Base-by-base conservation (phyloP, 2,113 vertebrate species). In the Parotia lawesii region DNA sequence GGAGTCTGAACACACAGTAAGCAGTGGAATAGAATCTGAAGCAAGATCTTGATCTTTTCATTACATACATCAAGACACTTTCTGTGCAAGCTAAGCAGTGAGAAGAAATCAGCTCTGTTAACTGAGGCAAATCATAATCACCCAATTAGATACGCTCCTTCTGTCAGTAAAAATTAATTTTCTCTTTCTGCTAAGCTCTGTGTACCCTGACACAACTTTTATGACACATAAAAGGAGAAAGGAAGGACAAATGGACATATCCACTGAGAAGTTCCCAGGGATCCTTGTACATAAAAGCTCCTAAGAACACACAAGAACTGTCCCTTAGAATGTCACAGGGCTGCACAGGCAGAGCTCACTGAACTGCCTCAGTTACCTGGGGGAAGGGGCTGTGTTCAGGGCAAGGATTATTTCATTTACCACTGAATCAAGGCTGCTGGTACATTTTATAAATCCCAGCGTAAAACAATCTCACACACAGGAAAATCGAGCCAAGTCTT, bases 61-160 rank as follows among this genome's bases (percentile, higher is more conserved):
- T 57, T 62, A 31, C 14, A 90, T 45, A 57, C 42, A 72, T 61
- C 47, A 66, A 76, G 56, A 70, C 16, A 62, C 11, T 62, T 85
- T 47, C 77, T 4, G 1, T 42, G 47, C 38, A 72, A 85, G 66
- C 12, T 67, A 19, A 89, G 56, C 12, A 58, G 48, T 1, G 37
- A 83, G 7, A 66, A 81, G 57, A 56, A 74, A 61, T 54, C 84
- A 89, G 47, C 77, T 54, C 61, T 22, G 10, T 67, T 79, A 87
- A 85, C 45, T 22, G 61, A 93, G 48, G 56, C 70, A 81, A 89
- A 92, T 61, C 51, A 15, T 81, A 87, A 96, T 94, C 89, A 89
- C 44, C 58, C 77, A 51, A 85, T 93, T 82, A 79, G 77, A 76
- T 67, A 73, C 0, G 12, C 84, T 90, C 23, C 76, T 81, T 85